These are phyloP conservation scores for Apaloderma vittatum DNA, from an alignment of 2,113 vertebrate genomes.

Conservation along the genomic window DNA sequence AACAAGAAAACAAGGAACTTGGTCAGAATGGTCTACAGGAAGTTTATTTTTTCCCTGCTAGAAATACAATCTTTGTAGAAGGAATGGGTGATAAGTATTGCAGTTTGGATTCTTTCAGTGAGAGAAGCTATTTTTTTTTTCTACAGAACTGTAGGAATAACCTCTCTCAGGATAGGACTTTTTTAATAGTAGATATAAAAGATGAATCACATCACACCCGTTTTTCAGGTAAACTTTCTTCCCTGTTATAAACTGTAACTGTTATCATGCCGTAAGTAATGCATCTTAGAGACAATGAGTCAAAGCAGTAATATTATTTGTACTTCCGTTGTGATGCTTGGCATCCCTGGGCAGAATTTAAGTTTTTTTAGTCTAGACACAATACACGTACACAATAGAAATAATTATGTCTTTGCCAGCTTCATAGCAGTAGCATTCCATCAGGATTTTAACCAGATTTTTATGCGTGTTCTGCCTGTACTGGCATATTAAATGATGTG, in stretches of 20 bases:
- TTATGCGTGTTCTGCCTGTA: neutral
- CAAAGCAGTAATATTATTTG: neutral
- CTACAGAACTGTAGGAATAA: neutral
- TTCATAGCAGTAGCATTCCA: neutral
- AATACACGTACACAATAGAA: neutral
- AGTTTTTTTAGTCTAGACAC: neutral
- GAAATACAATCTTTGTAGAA: neutral
- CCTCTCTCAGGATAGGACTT: neutral
- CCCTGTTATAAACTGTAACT: neutral
- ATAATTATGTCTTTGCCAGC: neutral
- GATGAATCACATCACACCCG: neutral
- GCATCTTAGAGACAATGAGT: neutral
- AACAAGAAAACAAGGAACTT: neutral
- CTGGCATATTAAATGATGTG: neutral
- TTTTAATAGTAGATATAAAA: neutral
- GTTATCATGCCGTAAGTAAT: neutral
- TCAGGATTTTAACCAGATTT: neutral
- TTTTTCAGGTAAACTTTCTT: neutral
- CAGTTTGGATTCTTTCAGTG: neutral
- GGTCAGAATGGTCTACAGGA: neutral
- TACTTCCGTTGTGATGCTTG: neutral
- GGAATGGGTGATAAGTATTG: neutral
- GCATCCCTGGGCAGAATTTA: neutral
- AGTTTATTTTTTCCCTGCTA: neutral
- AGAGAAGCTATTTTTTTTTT: neutral